A percentile compares a stretch with the other conserved stretches of the same genome.
Conservation (phyloP, 2,797 vertebrate genomes). For the Bucorvus abyssinicus region DNA sequence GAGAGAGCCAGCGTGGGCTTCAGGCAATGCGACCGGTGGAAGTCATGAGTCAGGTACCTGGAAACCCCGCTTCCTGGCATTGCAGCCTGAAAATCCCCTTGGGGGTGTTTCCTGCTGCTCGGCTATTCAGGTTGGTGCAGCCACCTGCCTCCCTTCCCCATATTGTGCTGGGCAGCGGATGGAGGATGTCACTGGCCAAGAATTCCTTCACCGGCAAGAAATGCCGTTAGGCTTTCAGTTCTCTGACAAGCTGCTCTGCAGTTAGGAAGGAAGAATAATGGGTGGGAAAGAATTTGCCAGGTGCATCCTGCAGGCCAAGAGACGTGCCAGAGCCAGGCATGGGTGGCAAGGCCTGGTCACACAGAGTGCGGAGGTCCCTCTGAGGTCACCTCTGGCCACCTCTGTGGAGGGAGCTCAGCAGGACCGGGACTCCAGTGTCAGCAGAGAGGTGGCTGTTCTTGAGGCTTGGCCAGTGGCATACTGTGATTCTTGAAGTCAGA, state of each 20-base stretch:
- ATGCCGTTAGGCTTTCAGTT: neutral
- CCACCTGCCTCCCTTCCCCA: neutral
- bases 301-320: neutral
- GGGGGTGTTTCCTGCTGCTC: neutral
- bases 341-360: neutral
- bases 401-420: neutral
- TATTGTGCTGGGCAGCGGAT: neutral
- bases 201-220: neutral
- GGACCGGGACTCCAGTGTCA: neutral
- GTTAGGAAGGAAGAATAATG: neutral
- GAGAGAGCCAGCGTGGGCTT: neutral
- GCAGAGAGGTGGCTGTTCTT: neutral
- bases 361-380: fast-evolving
- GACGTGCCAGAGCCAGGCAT: neutral
- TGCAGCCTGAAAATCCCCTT: neutral
- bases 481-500: neutral
- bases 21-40: neutral
- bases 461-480: neutral
- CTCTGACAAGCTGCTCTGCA: neutral
- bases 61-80: neutral
- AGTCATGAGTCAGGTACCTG: neutral
- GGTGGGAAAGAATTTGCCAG: neutral
- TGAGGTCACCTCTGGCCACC: no score
- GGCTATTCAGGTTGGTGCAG: neutral
- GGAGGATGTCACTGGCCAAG: neutral